phyloP scores from a whole-genome alignment of 2,888 invertebrate genomes.

The Tortricodes alternella region DNA sequence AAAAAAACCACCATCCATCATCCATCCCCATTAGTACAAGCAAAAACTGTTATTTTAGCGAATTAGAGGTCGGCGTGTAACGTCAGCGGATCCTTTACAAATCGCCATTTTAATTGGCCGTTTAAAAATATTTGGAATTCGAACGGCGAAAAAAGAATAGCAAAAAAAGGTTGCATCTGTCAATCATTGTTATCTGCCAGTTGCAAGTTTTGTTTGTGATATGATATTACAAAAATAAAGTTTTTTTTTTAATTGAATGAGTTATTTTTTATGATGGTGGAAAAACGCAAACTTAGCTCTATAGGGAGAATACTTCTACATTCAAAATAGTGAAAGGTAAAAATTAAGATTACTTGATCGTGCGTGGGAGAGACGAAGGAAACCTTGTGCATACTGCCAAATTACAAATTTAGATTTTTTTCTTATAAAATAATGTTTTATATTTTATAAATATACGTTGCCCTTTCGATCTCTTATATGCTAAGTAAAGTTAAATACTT shows the following conservation, averaged over 20 bases:
- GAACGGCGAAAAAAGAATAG: constrained; percentile 47
- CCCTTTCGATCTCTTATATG: too few relatives aligned
- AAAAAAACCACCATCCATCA: constrained; percentile 34
- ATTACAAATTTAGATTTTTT: too few relatives aligned
- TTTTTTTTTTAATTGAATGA: background rate
- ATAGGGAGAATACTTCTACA: too few relatives aligned
- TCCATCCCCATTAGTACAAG: constrained; percentile 35
- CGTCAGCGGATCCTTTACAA: constrained; percentile 55
- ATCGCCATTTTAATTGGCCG: constrained; percentile 68
- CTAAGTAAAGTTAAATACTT: too few relatives aligned
- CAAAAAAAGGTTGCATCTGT: constrained; percentile 29
- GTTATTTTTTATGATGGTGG: background rate
- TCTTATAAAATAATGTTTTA: too few relatives aligned
- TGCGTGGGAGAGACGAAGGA: too few relatives aligned
- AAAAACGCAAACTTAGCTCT: too few relatives aligned
- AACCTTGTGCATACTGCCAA: too few relatives aligned
- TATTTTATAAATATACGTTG: too few relatives aligned
- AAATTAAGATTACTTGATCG: too few relatives aligned
- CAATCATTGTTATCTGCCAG: constrained; percentile 20
- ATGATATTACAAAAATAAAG: background rate
- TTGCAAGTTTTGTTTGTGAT: background rate
- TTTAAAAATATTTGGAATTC: constrained; percentile 63
- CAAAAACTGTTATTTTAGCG: constrained; percentile 63
- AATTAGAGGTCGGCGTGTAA: constrained; percentile 53
- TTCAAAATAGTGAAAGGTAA: too few relatives aligned